A percentile compares a stretch with the other conserved stretches of the same genome.
Conservation (phyloP, 2,113 vertebrate species). For the Catharus minimus region DNA sequence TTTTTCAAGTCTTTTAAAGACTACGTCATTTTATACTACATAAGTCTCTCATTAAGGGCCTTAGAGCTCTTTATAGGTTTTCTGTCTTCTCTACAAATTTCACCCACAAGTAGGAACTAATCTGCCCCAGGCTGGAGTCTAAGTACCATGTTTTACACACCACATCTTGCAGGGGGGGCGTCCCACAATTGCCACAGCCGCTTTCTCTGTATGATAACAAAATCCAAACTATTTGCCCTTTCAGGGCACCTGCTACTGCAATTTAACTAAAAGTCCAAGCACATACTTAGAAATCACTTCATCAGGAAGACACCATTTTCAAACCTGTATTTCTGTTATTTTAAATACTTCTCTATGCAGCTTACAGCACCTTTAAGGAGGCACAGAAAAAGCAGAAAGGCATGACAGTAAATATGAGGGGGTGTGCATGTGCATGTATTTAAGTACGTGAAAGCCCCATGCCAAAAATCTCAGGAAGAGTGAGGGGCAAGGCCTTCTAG, state of each 20-base stretch:
- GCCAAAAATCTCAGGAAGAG: background rate
- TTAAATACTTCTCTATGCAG: background rate
- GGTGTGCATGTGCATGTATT: background rate
- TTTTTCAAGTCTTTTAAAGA: background rate
- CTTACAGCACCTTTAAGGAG: background rate
- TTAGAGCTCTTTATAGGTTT: background rate
- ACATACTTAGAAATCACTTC: background rate
- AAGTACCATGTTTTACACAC: background rate
- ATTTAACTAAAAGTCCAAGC: background rate
- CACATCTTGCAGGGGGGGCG: background rate
- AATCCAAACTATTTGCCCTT: background rate
- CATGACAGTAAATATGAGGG: background rate
- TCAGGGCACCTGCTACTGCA: background rate
- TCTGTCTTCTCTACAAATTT: background rate
- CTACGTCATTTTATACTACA: background rate
- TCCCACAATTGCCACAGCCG: background rate
- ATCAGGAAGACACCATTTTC: background rate
- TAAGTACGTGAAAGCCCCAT: background rate
- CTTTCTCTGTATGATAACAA: background rate
- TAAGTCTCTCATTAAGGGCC: background rate
- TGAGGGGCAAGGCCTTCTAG: background rate
- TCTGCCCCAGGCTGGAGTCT: background rate
- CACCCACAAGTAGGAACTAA: background rate
- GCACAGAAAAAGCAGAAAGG: background rate
- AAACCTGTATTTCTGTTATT: background rate